Conservation (phyloP, 2,888 invertebrate species). For the Allolobophora icterica region DNA sequence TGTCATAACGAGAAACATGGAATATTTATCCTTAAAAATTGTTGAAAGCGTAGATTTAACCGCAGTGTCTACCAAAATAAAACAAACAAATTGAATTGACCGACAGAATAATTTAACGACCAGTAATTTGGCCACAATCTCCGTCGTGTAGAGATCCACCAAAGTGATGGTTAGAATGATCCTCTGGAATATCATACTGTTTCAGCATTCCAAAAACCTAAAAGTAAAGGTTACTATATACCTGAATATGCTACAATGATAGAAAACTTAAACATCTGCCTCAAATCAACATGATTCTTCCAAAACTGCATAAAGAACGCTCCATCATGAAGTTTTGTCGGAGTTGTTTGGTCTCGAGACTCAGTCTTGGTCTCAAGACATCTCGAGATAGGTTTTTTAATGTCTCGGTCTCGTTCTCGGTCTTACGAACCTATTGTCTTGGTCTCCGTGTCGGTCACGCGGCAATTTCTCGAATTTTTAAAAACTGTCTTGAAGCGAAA, state of each 20-base stretch:
- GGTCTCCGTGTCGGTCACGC: too few species aligned
- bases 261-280: neutral
- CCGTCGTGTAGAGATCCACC: neutral
- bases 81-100: neutral
- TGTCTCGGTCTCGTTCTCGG: too few species aligned
- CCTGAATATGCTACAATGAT: neutral
- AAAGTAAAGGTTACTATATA: neutral
- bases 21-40: neutral
- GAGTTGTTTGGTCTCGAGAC: too few species aligned
- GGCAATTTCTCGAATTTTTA: too few species aligned
- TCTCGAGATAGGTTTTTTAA: too few species aligned
- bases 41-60: neutral
- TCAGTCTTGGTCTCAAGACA: too few species aligned
- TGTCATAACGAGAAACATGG: neutral
- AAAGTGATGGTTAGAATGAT: neutral
- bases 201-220: slow-evolving; percentile 24
- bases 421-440: too few species aligned
- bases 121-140: neutral
- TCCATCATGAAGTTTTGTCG: too few species aligned
- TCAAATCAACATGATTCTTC: neutral
- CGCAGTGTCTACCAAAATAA: neutral
- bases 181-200: slow-evolving; percentile 19
- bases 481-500: too few species aligned
- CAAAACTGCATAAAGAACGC: neutral
- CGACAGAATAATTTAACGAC: neutral